Conservation (phyloP, 2,113 vertebrate genomes). For the Alosa alosa region DNA sequence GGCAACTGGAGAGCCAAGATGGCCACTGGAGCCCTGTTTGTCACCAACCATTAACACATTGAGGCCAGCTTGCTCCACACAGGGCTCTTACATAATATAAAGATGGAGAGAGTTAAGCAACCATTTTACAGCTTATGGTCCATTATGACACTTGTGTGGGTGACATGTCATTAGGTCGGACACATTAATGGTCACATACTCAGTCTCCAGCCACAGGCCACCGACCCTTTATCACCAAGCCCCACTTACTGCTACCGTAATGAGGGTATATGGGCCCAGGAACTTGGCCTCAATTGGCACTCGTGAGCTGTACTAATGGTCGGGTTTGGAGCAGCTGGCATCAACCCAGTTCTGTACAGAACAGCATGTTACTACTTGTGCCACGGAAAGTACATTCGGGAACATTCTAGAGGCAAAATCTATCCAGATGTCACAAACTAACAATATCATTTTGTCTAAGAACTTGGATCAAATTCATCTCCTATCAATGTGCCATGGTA, state of each 20-base stretch:
- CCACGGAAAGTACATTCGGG: too few species aligned
- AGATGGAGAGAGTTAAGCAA: not conserved
- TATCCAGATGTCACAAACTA: too few species aligned
- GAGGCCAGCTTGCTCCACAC: not conserved
- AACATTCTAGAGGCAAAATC: too few species aligned
- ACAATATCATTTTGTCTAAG: too few species aligned
- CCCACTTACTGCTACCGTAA: not conserved
- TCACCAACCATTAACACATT: not conserved
- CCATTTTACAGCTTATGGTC: not conserved
- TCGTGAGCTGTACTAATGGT: not conserved
- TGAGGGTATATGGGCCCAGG: not conserved
- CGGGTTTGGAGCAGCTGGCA: not conserved
- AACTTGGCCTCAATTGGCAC: not conserved
- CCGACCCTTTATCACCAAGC: not conserved
- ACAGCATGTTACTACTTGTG: not conserved
- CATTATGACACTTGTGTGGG: not conserved
- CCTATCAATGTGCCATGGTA: too few species aligned
- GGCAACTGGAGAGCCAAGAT: not conserved
- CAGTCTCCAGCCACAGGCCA: not conserved
- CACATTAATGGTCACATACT: not conserved
- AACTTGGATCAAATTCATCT: too few species aligned
- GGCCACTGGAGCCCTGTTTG: not conserved
- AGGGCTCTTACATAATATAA: not conserved
- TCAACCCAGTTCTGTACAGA: not conserved
- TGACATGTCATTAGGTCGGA: not conserved